These are phyloP conservation scores for Trissolcus basalis DNA, from an alignment of 1,140 invertebrate genomes.

Conservation along the genomic window DNA sequence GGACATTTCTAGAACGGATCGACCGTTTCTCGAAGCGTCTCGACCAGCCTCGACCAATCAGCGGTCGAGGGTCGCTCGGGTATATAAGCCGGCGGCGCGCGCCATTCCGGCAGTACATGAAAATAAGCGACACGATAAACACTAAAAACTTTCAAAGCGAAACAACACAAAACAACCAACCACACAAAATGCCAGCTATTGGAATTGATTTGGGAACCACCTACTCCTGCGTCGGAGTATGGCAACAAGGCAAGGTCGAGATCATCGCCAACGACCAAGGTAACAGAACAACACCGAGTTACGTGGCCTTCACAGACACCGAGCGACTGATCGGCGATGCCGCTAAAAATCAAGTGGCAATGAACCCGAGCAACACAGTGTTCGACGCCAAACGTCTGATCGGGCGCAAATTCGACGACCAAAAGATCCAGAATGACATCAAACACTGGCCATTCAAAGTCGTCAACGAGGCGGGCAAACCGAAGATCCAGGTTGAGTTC, in stretches of 20 bases:
- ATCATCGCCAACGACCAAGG: constrained; percentile 97
- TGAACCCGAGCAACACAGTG: constrained; percentile 91
- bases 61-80: constrained; percentile 4
- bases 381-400: constrained; percentile 89
- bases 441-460: constrained; percentile 84
- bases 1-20: too few relatives aligned
- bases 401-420: constrained; percentile 82
- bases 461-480: constrained; percentile 78
- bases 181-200: constrained; percentile 78
- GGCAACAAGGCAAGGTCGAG: constrained; percentile 91
- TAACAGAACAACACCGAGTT: constrained; percentile 92
- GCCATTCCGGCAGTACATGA: constrained; percentile 51
- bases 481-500: constrained; percentile 82
- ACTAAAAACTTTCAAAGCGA: constrained; percentile 31
- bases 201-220: constrained; percentile 88
- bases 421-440: constrained; percentile 82
- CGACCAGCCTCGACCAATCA: constrained; percentile 37
- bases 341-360: constrained; percentile 84
- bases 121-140: constrained; percentile 49
- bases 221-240: constrained; percentile 89
- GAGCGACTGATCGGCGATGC: constrained; percentile 86
- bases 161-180: constrained; percentile 38
- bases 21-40: constrained; percentile 32
- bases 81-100: constrained; percentile 18
- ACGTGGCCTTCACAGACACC: constrained; percentile 91